Conservation (phyloP, 2,113 vertebrate species). For the Scomber japonicus region DNA sequence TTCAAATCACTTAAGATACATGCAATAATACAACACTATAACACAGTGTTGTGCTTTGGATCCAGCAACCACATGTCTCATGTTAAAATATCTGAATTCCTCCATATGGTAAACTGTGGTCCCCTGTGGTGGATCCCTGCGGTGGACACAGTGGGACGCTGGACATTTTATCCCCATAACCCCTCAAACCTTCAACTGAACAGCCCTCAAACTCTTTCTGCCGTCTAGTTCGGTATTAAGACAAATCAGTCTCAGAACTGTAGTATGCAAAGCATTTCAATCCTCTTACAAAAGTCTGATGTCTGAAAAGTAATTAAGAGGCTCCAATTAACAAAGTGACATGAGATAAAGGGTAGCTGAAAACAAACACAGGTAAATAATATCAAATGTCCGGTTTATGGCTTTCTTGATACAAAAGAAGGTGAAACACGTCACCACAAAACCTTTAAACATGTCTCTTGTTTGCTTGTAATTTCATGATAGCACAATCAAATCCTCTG, state of each 20-base stretch:
- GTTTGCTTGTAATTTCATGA: constrained; percentile 17
- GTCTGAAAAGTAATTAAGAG: constrained; percentile 78
- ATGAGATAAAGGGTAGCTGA: constrained; percentile 73
- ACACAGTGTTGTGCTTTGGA: constrained; percentile 21
- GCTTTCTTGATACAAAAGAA: constrained; percentile 1
- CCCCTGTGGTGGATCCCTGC: constrained; percentile 40
- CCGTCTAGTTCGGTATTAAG: constrained; percentile 63
- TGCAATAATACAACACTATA: not conserved
- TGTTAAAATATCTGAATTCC: constrained; percentile 40
- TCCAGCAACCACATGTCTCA: constrained; percentile 18
- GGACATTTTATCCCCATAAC: constrained; percentile 62
- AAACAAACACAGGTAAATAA: constrained; percentile 42
- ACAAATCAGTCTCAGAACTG: constrained; percentile 70
- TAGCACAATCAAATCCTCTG: constrained; percentile 28
- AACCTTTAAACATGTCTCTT: constrained; percentile 21
- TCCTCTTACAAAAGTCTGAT: constrained; percentile 83
- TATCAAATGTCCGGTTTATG: constrained; percentile 4
- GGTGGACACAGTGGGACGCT: constrained; percentile 75
- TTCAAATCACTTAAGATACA: constrained; percentile 28
- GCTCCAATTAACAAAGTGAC: constrained; percentile 80
- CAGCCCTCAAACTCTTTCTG: constrained; percentile 41
- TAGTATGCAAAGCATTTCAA: constrained; percentile 68
- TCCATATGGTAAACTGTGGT: constrained; percentile 75
- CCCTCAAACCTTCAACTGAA: constrained; percentile 53
- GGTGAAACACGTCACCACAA: not conserved